Evolutionary conservation across 2,888 invertebrate species (phyloP), one percentile per base, ranked within the genome.

Genomic region (Cataglyphis altisquamis): DNA sequence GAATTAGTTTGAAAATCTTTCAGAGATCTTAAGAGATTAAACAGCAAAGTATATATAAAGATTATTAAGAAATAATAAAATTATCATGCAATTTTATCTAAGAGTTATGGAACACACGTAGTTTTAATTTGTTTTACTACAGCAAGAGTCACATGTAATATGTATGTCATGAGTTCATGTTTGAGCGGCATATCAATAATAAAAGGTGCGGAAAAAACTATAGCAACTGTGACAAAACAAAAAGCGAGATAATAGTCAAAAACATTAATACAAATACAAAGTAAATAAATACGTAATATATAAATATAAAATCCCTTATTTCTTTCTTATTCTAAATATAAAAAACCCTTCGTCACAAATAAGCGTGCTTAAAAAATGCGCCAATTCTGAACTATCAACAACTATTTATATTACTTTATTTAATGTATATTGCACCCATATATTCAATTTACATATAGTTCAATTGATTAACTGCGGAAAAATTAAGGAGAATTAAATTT

Each of bases 161-260:
- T 52, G 32, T 63, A 68, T 78, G 67, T 78, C 45, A 67, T 52
- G 32, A 45, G 15, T 67, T 78, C 18, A 68, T 15, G 39, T 67
- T 63, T 81, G 25, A 87, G 81, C 84, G 62, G 81, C 83, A 87
- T 91, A 86, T 87, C 82, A 70, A 83, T 87, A 87, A 74, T 78
- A 84, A 89, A 86, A 90, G 86, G 90, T 87, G 89, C 88, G 87
- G 87, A 87, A 74, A 84, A 88, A 90, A 90, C 83, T 77, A 87
- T 87, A 66, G 89, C 91, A 88, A 90, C 66, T 89, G 89, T 92
- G 88, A 92, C 91, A 84, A 91, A 93, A 92, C 91, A 92, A 87
- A 91, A 93, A 94, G 93, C 92, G 77, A 88, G 85, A 86, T 90
- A 91, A 89, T 86, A 82, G 74, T 81, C 81, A 81, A 89, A 89